A percentile compares a stretch with the other conserved stretches of the same genome.
These are phyloP conservation scores for Oceanodroma tethys DNA, from an alignment of 2,113 vertebrate species.

Conservation along the genomic window DNA sequence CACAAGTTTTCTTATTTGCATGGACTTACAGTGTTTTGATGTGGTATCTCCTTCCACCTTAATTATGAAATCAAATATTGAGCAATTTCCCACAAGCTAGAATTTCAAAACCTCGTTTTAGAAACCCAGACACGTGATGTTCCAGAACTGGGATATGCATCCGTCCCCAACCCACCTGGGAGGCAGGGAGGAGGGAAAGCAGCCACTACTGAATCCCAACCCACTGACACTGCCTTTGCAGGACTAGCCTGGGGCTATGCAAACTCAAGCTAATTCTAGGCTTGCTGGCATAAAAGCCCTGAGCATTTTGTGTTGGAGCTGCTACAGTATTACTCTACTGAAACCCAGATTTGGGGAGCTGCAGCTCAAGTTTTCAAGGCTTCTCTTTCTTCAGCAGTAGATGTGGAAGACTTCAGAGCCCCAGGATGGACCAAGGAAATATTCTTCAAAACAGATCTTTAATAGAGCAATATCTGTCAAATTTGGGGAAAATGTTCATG, in stretches of 20 bases:
- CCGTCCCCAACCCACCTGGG: background rate
- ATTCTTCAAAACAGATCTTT: background rate
- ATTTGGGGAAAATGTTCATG: background rate
- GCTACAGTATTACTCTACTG: background rate
- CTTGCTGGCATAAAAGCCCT: background rate
- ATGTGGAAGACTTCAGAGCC: background rate
- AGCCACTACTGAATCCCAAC: background rate
- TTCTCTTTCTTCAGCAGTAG: background rate
- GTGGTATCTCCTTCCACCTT: background rate
- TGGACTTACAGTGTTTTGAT: background rate
- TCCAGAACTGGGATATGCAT: background rate
- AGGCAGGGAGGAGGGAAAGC: background rate
- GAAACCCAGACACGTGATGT: background rate
- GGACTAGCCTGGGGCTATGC: background rate
- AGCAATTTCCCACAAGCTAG: background rate
- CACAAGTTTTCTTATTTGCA: background rate
- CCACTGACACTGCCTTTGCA: background rate
- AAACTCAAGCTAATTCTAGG: background rate
- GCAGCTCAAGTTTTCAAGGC: background rate
- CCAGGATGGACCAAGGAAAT: background rate
- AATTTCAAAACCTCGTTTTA: background rate
- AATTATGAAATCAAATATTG: conserved; percentile 16
- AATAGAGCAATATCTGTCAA: background rate
- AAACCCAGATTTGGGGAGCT: background rate
- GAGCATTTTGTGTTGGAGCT: background rate